Base-by-base conservation (phyloP, 2,113 vertebrate species). In the Mastomys natalensis region DNA sequence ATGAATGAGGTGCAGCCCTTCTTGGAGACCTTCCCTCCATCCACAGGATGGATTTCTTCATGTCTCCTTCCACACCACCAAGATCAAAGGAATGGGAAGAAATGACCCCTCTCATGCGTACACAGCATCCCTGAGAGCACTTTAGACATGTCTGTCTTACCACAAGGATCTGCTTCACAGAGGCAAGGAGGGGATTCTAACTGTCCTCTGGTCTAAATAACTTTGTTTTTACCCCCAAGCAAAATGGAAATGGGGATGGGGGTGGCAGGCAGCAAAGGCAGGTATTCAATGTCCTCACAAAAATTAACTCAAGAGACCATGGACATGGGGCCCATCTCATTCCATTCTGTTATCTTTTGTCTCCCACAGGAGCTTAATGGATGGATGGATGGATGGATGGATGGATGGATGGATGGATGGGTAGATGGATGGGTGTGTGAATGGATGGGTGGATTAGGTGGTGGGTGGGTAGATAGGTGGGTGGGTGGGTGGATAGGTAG, bases 291-390 rank as follows among this genome's bases (percentile, higher is more conserved):
- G 31, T 19, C 70, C 58, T 86, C 68, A 62, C n/a, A 80, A 92
- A 93, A 92, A 93, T 43, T 93, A 93, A 94, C 90, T 90, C 43
- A 58, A 72, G 60, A 81, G 68, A 77, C 73, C 87, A 66, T 90
- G 68, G 64, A 84, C 40, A 48, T 21, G 60, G 68, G 60, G 66
- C 31, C 53, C 16, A 3, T 66, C 60, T 95, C 34, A 29, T 48
- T 68, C 22, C 3, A 31, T 13, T 87, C 53, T 91, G 64, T 87
- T 84, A 43, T 92, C 95, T 92, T 91, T 76, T 48, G 43, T 82
- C 94, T 95, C 81, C 87, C 73, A 37, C 9, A 34, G 48, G 68
- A 37, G 34, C 43, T 62, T 45, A 81, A 5, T 66, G 64, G 29
- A 13, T 66, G 24, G 64, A 31, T 64, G 62, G 58, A 60, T 60